Percentiles rank a stretch among this genome's conserved stretches.
Evolutionary conservation across 2,888 invertebrate genomes (phyloP).

Genomic region (Pherbina coryleti): DNA sequence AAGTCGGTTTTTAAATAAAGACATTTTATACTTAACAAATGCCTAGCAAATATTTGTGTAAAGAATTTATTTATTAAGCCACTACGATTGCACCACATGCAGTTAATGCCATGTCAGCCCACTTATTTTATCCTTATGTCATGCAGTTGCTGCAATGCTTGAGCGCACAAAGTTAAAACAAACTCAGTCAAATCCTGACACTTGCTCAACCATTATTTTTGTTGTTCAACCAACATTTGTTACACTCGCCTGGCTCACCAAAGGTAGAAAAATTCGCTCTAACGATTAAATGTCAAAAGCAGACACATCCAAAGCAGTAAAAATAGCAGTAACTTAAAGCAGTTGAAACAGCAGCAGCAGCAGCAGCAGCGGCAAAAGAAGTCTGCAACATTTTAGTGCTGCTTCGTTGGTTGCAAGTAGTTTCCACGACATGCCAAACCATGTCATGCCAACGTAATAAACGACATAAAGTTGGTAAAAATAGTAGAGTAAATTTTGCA

Average conservation of each 20-base stretch:
- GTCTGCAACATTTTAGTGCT: conserved; percentile 41
- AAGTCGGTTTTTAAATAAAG: background rate
- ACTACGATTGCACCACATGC: background rate
- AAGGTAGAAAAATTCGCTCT: conserved; percentile 2
- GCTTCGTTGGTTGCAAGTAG: conserved; percentile 27
- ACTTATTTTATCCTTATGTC: background rate
- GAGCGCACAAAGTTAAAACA: background rate
- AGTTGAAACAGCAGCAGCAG: background rate
- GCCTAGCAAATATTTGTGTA: background rate
- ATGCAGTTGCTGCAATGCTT: background rate
- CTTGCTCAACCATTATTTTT: background rate
- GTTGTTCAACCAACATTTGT: background rate
- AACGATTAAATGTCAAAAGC: conserved; percentile 41
- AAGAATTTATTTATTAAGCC: too few species aligned
- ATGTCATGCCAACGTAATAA: background rate
- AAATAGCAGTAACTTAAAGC: background rate
- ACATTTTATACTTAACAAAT: background rate
- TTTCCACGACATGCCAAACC: background rate
- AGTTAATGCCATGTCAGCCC: background rate
- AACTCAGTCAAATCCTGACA: background rate
- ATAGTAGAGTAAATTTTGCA: background rate
- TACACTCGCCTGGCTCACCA: background rate
- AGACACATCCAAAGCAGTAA: conserved; percentile 18
- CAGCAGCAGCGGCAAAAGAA: background rate
- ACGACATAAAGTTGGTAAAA: background rate